These are phyloP conservation scores for Acrocephalus arundinaceus DNA, from an alignment of 2,113 vertebrate species.

Conservation along the genomic window DNA sequence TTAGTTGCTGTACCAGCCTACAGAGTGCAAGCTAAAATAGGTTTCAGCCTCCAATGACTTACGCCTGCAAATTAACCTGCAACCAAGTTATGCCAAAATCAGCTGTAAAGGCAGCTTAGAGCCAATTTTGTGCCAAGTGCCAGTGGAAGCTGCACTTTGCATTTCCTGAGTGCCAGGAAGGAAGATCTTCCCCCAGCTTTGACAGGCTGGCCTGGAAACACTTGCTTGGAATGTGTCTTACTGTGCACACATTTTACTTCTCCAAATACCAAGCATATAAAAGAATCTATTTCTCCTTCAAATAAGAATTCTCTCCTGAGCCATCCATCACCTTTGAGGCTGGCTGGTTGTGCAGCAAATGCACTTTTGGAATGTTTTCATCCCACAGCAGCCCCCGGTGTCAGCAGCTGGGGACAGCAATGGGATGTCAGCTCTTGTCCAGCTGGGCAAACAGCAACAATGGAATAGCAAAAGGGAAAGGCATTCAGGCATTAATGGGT, in stretches of 20 bases:
- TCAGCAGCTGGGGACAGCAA: constrained; percentile 4
- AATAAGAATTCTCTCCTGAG: not conserved
- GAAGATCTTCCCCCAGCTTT: not conserved
- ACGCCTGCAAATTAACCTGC: not conserved
- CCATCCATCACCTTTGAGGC: not conserved
- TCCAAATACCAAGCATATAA: not conserved
- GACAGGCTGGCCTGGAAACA: not conserved
- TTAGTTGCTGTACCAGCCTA: not conserved
- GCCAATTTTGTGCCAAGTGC: not conserved
- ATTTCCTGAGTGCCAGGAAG: not conserved
- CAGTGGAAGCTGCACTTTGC: not conserved
- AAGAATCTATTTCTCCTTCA: not conserved
- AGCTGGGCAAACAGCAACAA: constrained; percentile 45
- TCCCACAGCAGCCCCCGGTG: not conserved
- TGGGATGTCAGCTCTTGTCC: not conserved
- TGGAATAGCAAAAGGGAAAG: not conserved
- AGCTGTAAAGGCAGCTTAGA: not conserved
- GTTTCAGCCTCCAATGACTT: not conserved
- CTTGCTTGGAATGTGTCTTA: not conserved
- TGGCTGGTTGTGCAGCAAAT: not conserved
- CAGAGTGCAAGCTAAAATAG: not conserved
- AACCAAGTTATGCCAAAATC: not conserved
- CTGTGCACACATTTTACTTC: not conserved
- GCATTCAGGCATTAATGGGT: not conserved
- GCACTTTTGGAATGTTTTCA: not conserved